Conservation (phyloP, 2,888 invertebrate genomes). For the Troilus luridus region DNA sequence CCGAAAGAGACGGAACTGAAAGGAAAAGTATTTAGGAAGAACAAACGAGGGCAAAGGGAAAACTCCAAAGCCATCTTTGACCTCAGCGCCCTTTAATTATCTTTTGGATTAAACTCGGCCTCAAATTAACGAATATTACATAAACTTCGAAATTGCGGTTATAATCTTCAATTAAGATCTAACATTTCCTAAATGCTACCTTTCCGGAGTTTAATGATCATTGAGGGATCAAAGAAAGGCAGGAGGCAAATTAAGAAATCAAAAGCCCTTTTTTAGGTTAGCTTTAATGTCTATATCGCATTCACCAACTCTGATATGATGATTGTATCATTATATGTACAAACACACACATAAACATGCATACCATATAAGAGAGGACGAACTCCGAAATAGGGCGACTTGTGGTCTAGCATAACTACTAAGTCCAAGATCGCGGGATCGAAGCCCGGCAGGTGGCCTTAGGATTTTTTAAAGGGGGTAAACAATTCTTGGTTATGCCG, state of each 20-base stretch:
- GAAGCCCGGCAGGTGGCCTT: too few relatives aligned
- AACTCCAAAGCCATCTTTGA: neutral
- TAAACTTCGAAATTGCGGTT: neutral
- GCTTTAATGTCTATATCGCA: neutral
- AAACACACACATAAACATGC: too few relatives aligned
- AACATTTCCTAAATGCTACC: neutral
- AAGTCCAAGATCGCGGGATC: too few relatives aligned
- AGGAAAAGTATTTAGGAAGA: neutral
- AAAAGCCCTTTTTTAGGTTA: neutral
- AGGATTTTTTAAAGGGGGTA: too few relatives aligned
- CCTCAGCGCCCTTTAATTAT: neutral
- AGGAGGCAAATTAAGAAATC: neutral
- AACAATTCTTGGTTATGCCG: too few relatives aligned
- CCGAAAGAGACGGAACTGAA: neutral
- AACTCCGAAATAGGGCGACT: too few relatives aligned
- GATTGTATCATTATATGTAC: too few relatives aligned
- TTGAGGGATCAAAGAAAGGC: neutral
- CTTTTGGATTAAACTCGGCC: neutral
- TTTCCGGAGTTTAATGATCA: constrained; percentile 1
- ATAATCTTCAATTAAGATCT: neutral
- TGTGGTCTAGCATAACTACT: too few relatives aligned
- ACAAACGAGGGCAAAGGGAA: neutral
- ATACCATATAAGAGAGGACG: too few relatives aligned
- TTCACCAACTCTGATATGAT: too few relatives aligned
- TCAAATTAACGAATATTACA: constrained; percentile 11